phyloP scores from a whole-genome alignment of 2,888 invertebrate species.

The Phytoseiulus persimilis region DNA sequence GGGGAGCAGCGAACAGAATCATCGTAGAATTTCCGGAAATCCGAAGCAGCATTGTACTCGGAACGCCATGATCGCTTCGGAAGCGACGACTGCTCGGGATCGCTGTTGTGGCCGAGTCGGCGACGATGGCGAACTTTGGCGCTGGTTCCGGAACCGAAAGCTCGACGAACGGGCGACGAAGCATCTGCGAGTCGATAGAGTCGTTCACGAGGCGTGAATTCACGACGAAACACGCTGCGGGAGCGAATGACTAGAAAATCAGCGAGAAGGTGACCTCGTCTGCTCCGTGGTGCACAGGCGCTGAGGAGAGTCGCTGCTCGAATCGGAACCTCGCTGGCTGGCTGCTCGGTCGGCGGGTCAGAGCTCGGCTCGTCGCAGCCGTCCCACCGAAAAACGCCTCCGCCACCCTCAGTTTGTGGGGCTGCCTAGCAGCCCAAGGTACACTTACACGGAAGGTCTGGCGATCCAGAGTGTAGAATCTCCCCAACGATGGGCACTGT shows the following conservation, averaged over 20 bases:
- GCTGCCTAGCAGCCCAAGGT: neutral
- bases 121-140: neutral
- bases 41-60: neutral
- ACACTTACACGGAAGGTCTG: constrained; percentile 36
- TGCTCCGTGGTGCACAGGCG: constrained; percentile 5
- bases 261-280: constrained; percentile 5
- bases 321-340: neutral
- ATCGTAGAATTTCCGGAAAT: neutral
- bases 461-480: constrained; percentile 19
- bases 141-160: neutral
- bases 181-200: neutral
- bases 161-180: neutral
- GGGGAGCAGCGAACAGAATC: neutral
- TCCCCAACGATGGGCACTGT: constrained; percentile 13
- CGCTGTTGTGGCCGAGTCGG: neutral
- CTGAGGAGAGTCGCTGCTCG: constrained; percentile 5
- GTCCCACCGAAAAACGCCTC: too few species aligned
- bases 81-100: neutral
- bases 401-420: neutral
- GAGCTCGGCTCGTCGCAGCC: neutral
- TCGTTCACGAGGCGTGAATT: neutral
- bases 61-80: neutral
- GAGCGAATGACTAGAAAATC: neutral
- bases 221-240: neutral
- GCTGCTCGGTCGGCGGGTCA: neutral